Evolutionary conservation across 2,797 vertebrate genomes (phyloP).

Genomic region (Morelia viridis): DNA sequence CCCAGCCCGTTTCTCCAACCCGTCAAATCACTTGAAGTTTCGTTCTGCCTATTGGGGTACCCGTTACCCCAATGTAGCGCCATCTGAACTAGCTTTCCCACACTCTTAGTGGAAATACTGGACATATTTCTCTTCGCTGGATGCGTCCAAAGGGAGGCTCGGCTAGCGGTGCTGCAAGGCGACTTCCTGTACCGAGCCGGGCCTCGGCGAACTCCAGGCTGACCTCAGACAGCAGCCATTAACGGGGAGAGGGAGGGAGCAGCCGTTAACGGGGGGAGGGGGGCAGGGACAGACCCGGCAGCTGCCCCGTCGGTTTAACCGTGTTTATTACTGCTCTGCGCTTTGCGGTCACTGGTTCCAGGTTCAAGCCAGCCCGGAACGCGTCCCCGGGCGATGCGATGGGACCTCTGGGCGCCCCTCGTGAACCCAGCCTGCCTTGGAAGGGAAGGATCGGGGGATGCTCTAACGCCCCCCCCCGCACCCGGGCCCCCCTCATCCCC

Average conservation of each 20-base stretch:
- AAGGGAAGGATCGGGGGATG: neutral
- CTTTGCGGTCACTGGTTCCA: neutral
- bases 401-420: neutral
- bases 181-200: neutral
- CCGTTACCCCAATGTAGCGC: neutral
- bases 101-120: neutral
- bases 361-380: neutral
- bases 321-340: neutral
- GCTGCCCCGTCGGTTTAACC: neutral
- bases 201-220: neutral
- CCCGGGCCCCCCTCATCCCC: neutral
- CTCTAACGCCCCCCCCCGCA: neutral
- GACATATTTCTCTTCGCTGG: neutral
- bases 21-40: neutral
- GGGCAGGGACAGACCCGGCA: accelerated
- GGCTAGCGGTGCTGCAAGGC: neutral
- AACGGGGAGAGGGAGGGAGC: neutral
- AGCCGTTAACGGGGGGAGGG: neutral
- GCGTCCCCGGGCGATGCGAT: neutral
- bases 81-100: neutral
- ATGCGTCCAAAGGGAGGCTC: neutral
- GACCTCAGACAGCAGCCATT: neutral
- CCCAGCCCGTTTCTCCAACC: neutral
- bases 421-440: neutral
- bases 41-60: neutral